Conservation (phyloP, 2,888 invertebrate species). For the Heliconius hortense region DNA sequence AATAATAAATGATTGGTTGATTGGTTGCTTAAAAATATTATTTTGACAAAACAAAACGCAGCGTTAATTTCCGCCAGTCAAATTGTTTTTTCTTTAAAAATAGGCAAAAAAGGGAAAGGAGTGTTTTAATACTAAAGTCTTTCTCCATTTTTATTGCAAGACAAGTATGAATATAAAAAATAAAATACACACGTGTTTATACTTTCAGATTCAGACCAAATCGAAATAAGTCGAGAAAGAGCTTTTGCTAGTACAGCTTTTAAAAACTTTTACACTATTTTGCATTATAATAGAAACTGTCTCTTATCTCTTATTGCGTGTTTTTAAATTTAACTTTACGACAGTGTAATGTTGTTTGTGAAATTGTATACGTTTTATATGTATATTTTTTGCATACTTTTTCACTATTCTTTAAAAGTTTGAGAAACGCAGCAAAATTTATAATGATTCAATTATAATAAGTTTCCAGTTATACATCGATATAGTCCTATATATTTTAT, state of each 20-base stretch:
- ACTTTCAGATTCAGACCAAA: background rate
- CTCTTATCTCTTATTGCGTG: background rate
- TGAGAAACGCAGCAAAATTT: background rate
- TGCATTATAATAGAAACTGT: constrained; percentile 6
- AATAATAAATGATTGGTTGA: no score
- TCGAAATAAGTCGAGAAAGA: background rate
- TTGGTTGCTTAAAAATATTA: no score
- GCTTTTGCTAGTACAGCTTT: constrained; percentile 10
- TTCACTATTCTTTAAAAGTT: background rate
- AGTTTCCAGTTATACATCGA: background rate
- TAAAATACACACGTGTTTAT: background rate
- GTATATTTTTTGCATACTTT: background rate
- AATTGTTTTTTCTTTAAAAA: background rate
- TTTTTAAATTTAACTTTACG: constrained; percentile 5
- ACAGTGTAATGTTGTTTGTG: background rate
- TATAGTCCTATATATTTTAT: no score
- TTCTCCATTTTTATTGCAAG: background rate
- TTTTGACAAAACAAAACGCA: no score
- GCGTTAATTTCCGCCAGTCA: no score
- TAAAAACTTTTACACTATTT: constrained; percentile 4
- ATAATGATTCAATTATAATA: background rate
- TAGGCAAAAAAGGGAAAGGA: background rate
- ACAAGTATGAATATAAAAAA: background rate
- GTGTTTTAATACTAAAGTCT: background rate
- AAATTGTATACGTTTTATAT: background rate